Evolutionary conservation across 1,140 invertebrate genomes (phyloP), one percentile per base, ranked within the genome.

Genomic region (Heliothis subflexa): DNA sequence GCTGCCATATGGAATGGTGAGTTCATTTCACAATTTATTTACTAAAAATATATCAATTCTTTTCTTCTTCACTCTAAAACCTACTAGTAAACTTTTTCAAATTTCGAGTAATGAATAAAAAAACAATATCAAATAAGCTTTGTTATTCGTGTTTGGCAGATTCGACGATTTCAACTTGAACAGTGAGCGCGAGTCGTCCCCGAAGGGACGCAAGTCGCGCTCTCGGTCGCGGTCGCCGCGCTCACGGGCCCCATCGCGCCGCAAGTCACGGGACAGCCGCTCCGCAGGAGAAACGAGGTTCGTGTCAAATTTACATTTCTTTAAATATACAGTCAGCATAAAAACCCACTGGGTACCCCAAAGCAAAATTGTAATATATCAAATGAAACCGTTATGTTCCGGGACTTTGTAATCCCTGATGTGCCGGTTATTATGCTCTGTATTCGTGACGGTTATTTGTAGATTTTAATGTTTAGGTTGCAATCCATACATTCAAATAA

Each of bases 131-230:
- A 40, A 40, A 9, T 40, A 40, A 9, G 33, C 33, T 40, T 40
- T 66, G 12, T 40, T 3, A 11, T 45, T 4, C 16, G 14, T 66
- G 40, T 66, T 9, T 16, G 13, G 50, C 83, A 95, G 94, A 85
- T 95, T 94, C 79, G 94, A 95, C 82, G 94, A 95, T 78, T 95
- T 95, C 84, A 94, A 94, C 77, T 79, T 95, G 84, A 95, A 95
- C 82, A 95, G 93, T 75, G 94, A 95, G 82, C 91, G 94, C 14
- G 93, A 93, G 80, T 85, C 86, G 0, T 91, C 92, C 57, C 91
- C 90, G n/a, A 87, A 85, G 71, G 80, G 81, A 14, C 86, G 86
- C 66, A 89, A 89, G 83, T 87, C 88, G 4, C 85, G 86, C 12
- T 87, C 88, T 1, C 85, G 87, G 14, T 88, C 92, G 7, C 88